Evolutionary conservation across 2,888 invertebrate genomes (phyloP).

Genomic region (Coronaproctus castanopsis): DNA sequence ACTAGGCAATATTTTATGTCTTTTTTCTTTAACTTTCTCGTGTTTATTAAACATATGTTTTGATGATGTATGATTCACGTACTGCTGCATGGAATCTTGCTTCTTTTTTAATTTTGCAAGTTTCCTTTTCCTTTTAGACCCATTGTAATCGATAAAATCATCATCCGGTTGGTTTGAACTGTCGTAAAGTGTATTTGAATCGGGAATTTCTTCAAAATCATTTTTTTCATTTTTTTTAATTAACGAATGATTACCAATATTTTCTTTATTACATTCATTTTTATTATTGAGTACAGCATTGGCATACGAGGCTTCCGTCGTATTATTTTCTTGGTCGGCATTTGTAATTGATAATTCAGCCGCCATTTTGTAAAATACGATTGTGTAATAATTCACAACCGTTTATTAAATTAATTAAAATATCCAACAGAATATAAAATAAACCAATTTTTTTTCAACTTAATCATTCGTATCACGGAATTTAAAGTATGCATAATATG

Average conservation of each 20-base stretch:
- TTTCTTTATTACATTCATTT: conserved; percentile 6
- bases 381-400: no score
- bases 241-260: neutral
- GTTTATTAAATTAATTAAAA: no score
- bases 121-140: conserved; percentile 11
- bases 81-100: neutral
- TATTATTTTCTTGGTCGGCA: conserved; percentile 7
- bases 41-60: neutral
- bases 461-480: no score
- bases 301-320: conserved; percentile 8
- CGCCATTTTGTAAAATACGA: conserved; percentile 1
- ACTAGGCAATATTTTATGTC: neutral
- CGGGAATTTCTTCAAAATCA: neutral
- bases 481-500: no score
- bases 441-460: no score
- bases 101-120: conserved; percentile 9
- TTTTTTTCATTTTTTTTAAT: neutral
- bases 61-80: neutral
- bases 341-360: conserved; percentile 1
- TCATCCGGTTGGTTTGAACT: neutral
- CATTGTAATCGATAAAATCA: conserved; percentile 10
- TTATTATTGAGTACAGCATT: conserved; percentile 10
- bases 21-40: neutral
- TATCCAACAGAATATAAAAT: no score
- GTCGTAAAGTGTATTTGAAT: neutral